Evolutionary conservation across 2,113 vertebrate genomes (phyloP).

Genomic region (Paradoxurus hermaphroditus): DNA sequence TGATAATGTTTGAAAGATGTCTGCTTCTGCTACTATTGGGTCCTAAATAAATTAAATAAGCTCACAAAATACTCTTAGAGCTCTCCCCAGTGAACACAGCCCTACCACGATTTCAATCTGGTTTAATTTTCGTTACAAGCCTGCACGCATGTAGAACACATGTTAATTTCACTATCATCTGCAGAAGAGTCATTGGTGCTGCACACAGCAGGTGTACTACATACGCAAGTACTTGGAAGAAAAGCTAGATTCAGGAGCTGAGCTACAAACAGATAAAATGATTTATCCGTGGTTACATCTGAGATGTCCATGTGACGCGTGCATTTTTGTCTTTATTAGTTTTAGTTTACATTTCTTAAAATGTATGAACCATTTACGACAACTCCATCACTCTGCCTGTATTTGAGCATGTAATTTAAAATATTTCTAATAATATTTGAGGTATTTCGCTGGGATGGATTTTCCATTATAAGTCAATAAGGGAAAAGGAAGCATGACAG

Average conservation of each 20-base stretch:
- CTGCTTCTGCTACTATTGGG: background rate
- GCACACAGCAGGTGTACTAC: background rate
- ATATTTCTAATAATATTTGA: constrained; percentile 4
- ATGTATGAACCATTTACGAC: background rate
- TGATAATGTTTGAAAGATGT: background rate
- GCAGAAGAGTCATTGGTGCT: background rate
- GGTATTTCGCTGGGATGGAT: background rate
- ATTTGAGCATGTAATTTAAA: background rate
- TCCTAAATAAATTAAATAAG: background rate
- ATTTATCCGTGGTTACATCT: background rate
- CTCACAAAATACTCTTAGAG: background rate
- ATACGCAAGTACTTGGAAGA: background rate
- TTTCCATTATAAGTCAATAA: constrained; percentile 11
- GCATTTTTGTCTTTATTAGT: constrained; percentile 20
- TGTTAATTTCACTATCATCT: background rate
- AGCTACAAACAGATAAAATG: background rate
- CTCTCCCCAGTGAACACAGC: background rate
- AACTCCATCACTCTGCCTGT: background rate
- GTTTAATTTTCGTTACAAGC: background rate
- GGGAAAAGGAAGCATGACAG: background rate
- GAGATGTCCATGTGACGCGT: background rate
- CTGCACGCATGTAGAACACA: background rate
- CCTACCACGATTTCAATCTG: background rate
- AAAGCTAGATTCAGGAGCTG: background rate
- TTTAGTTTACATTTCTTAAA: constrained; percentile 17